Evolutionary conservation across 2,797 vertebrate genomes (phyloP), one percentile per base, ranked within the genome.

Genomic region (Sebastes aleutianus): DNA sequence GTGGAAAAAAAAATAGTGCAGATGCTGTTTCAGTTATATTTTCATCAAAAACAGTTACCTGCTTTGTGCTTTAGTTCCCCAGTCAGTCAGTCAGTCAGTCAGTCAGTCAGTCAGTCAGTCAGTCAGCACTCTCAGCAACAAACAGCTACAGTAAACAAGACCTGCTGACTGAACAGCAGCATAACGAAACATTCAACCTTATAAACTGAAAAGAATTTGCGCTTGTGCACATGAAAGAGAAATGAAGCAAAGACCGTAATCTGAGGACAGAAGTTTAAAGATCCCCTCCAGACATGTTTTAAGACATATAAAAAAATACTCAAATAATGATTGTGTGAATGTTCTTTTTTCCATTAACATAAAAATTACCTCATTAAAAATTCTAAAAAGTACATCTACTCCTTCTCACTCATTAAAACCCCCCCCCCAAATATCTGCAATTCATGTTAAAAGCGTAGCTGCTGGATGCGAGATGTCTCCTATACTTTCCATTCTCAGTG

Each of bases 111-210:
- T 27, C 39, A 43, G 58, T 80, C 26, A 66, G 53, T 31, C 31
- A 31, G 31, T 32, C 31, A 43, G 32, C 27, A 71, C 32, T 53
- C 58, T 73, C 14, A 2, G 32, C 54, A 80, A 76, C 79, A 83
- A 80, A 29, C 68, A 34, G 27, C 24, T 31, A 66, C 29, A 68
- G 64, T 57, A 82, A 86, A 74, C 67, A 79, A 75, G 31, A 88
- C 24, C 39, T 70, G 27, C 36, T 24, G 63, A 81, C 59, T 82
- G 74, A 90, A 83, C 36, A 69, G 72, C 59, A 81, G 36, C 76
- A 27, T 53, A 74, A 63, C 14, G n/a, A 73, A 84, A 74, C 29
- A 85, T 32, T 61, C 26, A 50, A n/a, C 26, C 10, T 32, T 34
- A 53, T 70, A 22, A 86, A 85, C 63, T 83, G 43, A 82, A 26